These are phyloP conservation scores for Onychomys arenicola DNA, from an alignment of 2,797 vertebrate genomes.

Conservation along the genomic window DNA sequence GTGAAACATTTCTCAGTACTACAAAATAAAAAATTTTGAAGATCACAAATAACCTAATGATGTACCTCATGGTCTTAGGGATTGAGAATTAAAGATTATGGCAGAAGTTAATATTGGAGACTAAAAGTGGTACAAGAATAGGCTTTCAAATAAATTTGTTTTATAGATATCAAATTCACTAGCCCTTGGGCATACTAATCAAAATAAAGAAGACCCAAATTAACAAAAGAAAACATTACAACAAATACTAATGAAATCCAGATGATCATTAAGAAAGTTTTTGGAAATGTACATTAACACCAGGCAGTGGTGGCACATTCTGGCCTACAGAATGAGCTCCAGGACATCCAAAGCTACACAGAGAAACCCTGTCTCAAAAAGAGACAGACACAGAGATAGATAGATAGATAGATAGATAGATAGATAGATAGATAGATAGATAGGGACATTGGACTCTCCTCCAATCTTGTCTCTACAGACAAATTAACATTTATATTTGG, in stretches of 20 bases:
- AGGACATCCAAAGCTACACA: neutral
- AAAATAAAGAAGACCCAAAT: neutral
- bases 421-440: neutral
- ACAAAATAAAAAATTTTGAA: neutral
- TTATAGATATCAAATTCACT: neutral
- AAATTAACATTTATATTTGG: neutral
- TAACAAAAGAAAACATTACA: neutral
- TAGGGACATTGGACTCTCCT: neutral
- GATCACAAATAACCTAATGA: neutral
- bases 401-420: no score
- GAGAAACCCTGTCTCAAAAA: neutral
- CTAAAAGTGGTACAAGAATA: neutral
- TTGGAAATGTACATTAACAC: neutral
- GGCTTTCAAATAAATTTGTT: neutral
- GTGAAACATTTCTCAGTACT: neutral
- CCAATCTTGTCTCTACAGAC: neutral
- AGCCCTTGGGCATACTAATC: neutral
- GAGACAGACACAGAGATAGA: no score
- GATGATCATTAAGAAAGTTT: neutral
- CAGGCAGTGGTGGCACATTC: neutral
- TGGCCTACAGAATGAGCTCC: neutral
- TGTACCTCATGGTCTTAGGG: neutral
- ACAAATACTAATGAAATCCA: neutral
- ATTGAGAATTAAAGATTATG: neutral
- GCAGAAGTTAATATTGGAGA: neutral